A percentile compares a stretch with the other conserved stretches of the same genome.
These are phyloP conservation scores for Lytechinus variegatus DNA, from an alignment of 35 echinoderm and acorn worm species.

Conservation along the genomic window DNA sequence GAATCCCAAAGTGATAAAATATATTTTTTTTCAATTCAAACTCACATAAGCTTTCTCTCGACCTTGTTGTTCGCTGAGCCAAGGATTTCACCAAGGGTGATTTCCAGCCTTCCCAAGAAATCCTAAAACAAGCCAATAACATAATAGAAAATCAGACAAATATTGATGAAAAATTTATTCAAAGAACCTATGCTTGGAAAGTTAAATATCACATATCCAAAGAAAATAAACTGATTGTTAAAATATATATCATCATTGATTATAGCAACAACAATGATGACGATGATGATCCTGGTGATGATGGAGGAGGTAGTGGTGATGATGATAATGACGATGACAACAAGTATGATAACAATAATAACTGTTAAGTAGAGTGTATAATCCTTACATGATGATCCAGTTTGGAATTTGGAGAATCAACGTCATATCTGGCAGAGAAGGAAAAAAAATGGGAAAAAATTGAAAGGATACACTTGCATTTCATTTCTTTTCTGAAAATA, in stretches of 20 bases:
- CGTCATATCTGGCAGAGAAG: constrained; percentile 73
- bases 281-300: no score
- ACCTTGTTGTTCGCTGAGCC: constrained; percentile 85
- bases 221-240: neutral
- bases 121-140: constrained; percentile 57
- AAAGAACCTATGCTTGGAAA: neutral
- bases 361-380: neutral
- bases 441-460: neutral
- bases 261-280: no score
- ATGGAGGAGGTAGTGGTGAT: no score
- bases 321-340: no score
- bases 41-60: constrained; percentile 82
- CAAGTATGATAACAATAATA: no score
- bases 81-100: constrained; percentile 84
- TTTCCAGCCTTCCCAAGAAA: constrained; percentile 86
- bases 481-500: neutral
- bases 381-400: constrained; percentile 86
- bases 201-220: neutral
- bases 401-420: constrained; percentile 78
- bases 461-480: neutral
- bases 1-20: no score
- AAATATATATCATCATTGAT: neutral
- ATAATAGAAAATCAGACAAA: neutral
- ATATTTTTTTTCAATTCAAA: neutral
- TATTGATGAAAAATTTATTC: neutral